Evolutionary conservation across 2,113 vertebrate species (phyloP), one percentile per base, ranked within the genome.

Genomic region (Morone saxatilis): DNA sequence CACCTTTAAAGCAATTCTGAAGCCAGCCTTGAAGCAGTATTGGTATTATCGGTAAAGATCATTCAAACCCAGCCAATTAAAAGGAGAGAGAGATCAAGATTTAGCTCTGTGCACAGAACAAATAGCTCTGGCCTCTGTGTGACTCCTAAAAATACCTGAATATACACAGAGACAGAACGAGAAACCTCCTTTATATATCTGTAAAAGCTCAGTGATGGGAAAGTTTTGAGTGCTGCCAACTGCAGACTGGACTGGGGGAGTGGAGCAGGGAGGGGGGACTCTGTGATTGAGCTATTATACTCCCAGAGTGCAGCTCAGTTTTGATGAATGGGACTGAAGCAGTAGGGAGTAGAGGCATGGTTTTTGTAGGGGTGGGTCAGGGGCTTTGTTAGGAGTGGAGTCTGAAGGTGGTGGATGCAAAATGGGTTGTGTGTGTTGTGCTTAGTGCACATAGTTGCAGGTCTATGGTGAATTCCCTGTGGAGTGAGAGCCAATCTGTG

Each of bases 211-310:
- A 20, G 76, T 76, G 81, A 90, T 86, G 81, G 79, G 85, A 79
- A 74, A 56, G 79, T 80, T 78, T 73, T 80, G 73, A 91, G 86
- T 76, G 82, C 79, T 76, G 66, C 81, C 81, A 84, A 85, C 84
- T 84, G 67, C 53, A 81, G 72, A 56, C 14, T 40, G 78, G 69
- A 54, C 36, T 68, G 57, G 22, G 38, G 22, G 40, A 67, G 56
- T 36, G 60, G 6, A 38, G 48, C 1, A 0, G 59, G 68, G 65
- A 9, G 31, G 75, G 36, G 40, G 31, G 47, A 43, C 59, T 68
- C 47, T 10, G 75, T 89, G 90, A 86, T 83, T 91, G 90, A 85
- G 70, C 83, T 68, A 86, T 86, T 85, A 85, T 83, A 77, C 61
- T 86, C 57, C 75, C 63, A 82, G 73, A 81, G 76, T 78, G 57